Base-by-base conservation (phyloP, 2,888 invertebrate species). In the Lycia hirtaria region DNA sequence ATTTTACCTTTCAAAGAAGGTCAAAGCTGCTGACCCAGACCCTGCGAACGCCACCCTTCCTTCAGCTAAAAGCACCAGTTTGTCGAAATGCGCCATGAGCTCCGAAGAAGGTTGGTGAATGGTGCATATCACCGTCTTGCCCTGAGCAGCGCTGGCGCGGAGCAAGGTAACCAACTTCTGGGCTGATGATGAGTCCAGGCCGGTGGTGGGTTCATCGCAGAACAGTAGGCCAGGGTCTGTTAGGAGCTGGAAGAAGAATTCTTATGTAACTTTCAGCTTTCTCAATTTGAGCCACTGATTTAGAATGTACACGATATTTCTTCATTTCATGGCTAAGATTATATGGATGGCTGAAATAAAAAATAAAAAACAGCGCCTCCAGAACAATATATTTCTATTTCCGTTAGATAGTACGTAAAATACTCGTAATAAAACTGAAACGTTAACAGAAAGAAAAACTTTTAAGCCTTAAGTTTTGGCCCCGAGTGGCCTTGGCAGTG, bases 131-230 rank as follows among this genome's bases (percentile, higher is more conserved):
- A 98, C 95, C 0, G 98, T 97, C 84, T 96, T 96, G 14, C 97
- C 97, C 65, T 94, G 94, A 1, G 93, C 93, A 0, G 96, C 95
- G 79, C 96, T 94, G 61, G 93, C 89, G 22, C 94, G 94, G 72
- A 97, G 93, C 47, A 96, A 93, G 4, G 93, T 91, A 53, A 97
- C 94, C 54, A 99, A 92, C 78, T 96, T 97, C 78, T 96, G 96
- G 0, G 99, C 98, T 78, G 98, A 98, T 73, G 95, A 98, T 0
- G 98, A 97, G 82, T 99, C 99, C 53, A 96, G 82, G 0, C 98
- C 98, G 0, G 98, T 98, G 0, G 99, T 99, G 5, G 98, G 98
- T 78, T 99, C 99, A 76, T 99, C 99, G 79, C 98, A 97, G 87
- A 99, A 98, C 33, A 99, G 88, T 28, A 99, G 93, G 0, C 96